Percentiles rank a stretch among this genome's conserved stretches.
Evolutionary conservation across 2,888 invertebrate genomes (phyloP).

Genomic region (Nemapogon koenigi): DNA sequence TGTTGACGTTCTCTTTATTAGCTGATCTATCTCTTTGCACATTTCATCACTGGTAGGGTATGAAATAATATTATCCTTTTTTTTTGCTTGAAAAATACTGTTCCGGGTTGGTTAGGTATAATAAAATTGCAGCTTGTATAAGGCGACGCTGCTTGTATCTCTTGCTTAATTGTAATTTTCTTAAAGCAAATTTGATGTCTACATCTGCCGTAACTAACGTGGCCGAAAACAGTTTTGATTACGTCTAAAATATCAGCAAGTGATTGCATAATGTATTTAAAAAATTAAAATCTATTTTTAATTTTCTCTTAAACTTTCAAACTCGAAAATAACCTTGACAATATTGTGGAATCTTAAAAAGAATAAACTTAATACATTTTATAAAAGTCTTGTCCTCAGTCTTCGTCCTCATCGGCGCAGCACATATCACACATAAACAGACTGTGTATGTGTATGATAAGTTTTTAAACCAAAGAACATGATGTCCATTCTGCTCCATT

Average conservation of each 20-base stretch:
- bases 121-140: neutral
- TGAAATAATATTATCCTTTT: neutral
- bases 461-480: too few relatives aligned
- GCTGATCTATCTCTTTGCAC: neutral
- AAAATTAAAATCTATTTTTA: too few relatives aligned
- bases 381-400: too few relatives aligned
- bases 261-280: too few relatives aligned
- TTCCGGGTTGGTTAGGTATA: neutral
- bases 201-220: neutral
- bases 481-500: too few relatives aligned
- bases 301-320: too few relatives aligned
- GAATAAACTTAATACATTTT: too few relatives aligned
- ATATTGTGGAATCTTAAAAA: too few relatives aligned
- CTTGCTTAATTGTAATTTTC: neutral
- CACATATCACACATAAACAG: too few relatives aligned
- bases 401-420: too few relatives aligned
- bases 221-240: neutral
- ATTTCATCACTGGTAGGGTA: neutral
- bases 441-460: too few relatives aligned
- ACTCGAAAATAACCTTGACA: too few relatives aligned
- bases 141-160: neutral
- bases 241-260: neutral
- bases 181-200: neutral
- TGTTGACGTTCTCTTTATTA: neutral
- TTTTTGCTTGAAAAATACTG: neutral